Evolutionary conservation across 2,888 invertebrate genomes (phyloP).

Genomic region (Agonopterix alstromeriana): DNA sequence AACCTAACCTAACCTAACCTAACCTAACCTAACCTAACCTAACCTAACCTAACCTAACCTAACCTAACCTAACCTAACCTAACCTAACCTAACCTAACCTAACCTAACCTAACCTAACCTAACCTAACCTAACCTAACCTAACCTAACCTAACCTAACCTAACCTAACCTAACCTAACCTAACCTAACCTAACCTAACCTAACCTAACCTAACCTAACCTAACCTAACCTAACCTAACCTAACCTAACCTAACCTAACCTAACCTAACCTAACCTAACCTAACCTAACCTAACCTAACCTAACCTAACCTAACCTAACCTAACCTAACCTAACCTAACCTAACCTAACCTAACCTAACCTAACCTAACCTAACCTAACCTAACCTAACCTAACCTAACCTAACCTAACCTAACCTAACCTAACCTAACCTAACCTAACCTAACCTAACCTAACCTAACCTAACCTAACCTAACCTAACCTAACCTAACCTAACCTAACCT

Average conservation of each 20-base stretch:
- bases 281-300: conserved; percentile 5
- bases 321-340: conserved; percentile 11
- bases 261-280: conserved; percentile 3
- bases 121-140: conserved; percentile 11
- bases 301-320: conserved; percentile 10
- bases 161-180: conserved; percentile 11
- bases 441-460: conserved; percentile 4
- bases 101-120: conserved; percentile 10
- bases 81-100: conserved; percentile 8
- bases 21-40: conserved; percentile 8
- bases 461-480: neutral
- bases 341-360: conserved; percentile 12
- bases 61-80: conserved; percentile 11
- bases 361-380: conserved; percentile 10
- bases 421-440: conserved; percentile 9
- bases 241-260: conserved; percentile 4
- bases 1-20: conserved; percentile 10
- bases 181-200: conserved; percentile 10
- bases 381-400: conserved; percentile 9
- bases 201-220: conserved; percentile 7
- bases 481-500: conserved; percentile 1
- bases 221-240: conserved; percentile 5
- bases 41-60: conserved; percentile 9
- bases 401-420: conserved; percentile 10
- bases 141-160: conserved; percentile 10